phyloP scores from a whole-genome alignment of 2,888 invertebrate genomes.

The Eucera pruinosa region DNA sequence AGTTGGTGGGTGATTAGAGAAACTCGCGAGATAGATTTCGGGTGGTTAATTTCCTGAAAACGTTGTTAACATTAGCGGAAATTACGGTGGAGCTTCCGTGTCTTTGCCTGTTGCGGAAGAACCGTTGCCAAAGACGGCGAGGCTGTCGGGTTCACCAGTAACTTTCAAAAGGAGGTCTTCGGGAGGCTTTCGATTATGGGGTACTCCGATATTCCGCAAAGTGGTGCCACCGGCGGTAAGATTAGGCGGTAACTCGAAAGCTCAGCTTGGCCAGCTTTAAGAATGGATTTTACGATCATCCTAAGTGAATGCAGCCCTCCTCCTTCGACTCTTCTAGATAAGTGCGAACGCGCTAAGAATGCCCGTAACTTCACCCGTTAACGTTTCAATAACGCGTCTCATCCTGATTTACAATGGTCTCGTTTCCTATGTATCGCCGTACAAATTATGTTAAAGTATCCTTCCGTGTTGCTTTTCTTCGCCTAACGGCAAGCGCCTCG shows the following conservation, averaged over 20 bases:
- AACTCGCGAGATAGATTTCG: constrained; percentile 2
- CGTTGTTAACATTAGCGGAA: constrained; percentile 34
- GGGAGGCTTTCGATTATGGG: constrained; percentile 45
- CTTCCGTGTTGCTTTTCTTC: too few relatives aligned
- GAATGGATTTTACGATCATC: constrained; percentile 63
- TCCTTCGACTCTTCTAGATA: constrained; percentile 39
- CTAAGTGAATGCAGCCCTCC: constrained; percentile 55
- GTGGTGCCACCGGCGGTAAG: constrained; percentile 34
- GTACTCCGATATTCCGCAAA: constrained; percentile 47
- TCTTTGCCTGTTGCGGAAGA: too few relatives aligned
- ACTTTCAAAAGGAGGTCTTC: constrained; percentile 26
- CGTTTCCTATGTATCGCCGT: too few relatives aligned
- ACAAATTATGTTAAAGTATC: too few relatives aligned
- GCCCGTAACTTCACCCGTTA: constrained; percentile 36
- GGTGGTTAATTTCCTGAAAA: too few relatives aligned
- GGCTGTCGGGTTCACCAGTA: background rate
- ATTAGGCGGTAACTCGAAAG: constrained; percentile 65
- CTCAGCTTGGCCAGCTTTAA: constrained; percentile 64
- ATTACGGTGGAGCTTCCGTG: constrained; percentile 2
- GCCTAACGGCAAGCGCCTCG: too few relatives aligned
- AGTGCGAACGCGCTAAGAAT: constrained; percentile 31
- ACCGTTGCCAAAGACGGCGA: too few relatives aligned
- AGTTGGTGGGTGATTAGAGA: background rate
- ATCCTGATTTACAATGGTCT: constrained; percentile 17
- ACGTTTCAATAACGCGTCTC: constrained; percentile 41